Evolutionary conservation across 2,113 vertebrate genomes (phyloP).

Genomic region (Ramphastos sulfuratus): DNA sequence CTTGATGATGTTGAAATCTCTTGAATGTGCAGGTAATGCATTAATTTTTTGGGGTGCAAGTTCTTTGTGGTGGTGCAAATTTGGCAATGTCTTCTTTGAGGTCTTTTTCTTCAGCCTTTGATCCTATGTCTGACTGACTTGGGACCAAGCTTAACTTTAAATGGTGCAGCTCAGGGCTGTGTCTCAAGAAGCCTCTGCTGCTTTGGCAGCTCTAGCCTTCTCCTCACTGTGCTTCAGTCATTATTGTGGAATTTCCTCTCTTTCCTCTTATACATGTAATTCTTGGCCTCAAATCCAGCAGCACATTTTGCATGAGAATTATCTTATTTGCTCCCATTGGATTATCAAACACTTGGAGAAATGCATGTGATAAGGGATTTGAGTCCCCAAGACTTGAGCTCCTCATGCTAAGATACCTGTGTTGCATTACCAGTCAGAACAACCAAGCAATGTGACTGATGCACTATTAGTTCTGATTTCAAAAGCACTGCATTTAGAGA

Average conservation of each 20-base stretch:
- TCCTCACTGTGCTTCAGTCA: not conserved
- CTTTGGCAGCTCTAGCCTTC: not conserved
- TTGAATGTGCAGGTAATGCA: not conserved
- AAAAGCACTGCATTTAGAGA: not conserved
- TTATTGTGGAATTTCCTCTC: slow-evolving; percentile 26
- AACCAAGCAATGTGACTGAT: not conserved
- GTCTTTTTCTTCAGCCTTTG: not conserved
- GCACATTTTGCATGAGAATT: not conserved
- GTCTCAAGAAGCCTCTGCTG: not conserved
- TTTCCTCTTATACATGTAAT: not conserved
- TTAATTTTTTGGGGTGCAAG: not conserved
- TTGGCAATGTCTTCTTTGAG: not conserved
- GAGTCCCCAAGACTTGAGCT: not conserved
- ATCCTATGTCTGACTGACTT: not conserved
- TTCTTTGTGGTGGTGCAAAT: not conserved
- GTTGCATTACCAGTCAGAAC: not conserved
- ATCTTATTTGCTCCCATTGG: not conserved
- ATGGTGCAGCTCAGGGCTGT: not conserved
- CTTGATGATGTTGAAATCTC: not conserved
- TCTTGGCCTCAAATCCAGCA: not conserved
- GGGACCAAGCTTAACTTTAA: not conserved
- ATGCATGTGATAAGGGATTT: not conserved
- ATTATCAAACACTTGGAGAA: not conserved
- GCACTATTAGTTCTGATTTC: not conserved
- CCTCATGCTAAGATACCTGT: not conserved